Evolutionary conservation across 30 jellyfish, hydroid and myxozoan species (phyloP).

Genomic region (Cassiopea andromeda): DNA sequence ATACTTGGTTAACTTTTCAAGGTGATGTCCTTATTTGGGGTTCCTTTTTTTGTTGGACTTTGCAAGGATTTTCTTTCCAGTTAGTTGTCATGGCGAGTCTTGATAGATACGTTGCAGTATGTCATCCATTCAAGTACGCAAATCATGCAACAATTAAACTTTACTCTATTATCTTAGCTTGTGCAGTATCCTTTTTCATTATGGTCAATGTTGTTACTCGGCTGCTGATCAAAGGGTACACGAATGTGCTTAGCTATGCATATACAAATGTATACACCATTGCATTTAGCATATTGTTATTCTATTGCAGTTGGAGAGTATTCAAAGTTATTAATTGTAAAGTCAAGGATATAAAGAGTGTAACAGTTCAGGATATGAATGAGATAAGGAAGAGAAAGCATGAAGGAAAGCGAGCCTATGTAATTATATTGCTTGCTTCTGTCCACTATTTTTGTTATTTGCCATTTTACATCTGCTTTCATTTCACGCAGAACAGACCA

Average conservation of each 20-base stretch:
- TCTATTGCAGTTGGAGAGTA: not conserved
- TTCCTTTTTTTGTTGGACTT: not conserved
- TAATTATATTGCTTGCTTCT: not conserved
- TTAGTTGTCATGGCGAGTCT: not conserved
- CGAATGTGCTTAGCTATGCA: not conserved
- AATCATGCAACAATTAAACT: not conserved
- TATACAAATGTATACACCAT: not conserved
- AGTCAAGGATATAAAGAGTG: not conserved
- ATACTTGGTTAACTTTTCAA: not conserved
- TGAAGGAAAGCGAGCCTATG: not conserved
- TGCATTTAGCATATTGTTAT: not conserved
- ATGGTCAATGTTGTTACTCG: not conserved
- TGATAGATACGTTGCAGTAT: constrained; percentile 16
- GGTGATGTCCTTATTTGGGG: not conserved
- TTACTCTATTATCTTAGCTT: not conserved
- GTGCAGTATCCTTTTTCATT: not conserved
- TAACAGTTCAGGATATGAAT: not conserved
- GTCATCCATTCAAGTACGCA: constrained; percentile 1
- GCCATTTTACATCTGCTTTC: not conserved
- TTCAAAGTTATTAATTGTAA: not conserved
- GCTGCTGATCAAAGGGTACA: not conserved
- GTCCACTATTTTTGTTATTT: not conserved
- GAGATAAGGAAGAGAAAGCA: not conserved
- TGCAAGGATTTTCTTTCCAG: not conserved
- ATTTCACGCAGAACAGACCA: not conserved